These are phyloP conservation scores for Mesocricetus auratus DNA, from an alignment of 2,113 vertebrate genomes.

Conservation along the genomic window DNA sequence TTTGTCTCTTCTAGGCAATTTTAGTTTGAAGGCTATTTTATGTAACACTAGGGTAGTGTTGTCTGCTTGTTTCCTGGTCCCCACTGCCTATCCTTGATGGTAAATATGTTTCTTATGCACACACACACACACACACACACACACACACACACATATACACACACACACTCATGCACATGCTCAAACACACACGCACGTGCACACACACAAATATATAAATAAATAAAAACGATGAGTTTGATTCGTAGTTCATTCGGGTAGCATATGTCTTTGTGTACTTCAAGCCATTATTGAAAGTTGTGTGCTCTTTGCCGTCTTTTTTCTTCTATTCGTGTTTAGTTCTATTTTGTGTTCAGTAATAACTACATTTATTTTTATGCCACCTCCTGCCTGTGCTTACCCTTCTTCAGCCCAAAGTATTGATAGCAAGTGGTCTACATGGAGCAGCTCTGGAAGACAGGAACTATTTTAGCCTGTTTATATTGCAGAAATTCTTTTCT, in stretches of 20 bases:
- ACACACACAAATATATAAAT: too few relatives aligned
- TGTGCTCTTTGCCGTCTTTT: not conserved
- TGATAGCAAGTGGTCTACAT: not conserved
- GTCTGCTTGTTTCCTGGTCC: not conserved
- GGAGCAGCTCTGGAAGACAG: not conserved
- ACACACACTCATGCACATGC: not conserved
- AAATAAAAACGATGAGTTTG: not conserved
- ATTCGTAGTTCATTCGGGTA: not conserved
- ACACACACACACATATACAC: too few relatives aligned
- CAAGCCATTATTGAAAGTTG: not conserved
- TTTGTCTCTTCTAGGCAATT: not conserved
- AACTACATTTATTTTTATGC: not conserved
- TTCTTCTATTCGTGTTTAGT: not conserved
- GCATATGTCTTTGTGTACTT: not conserved
- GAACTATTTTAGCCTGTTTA: not conserved
- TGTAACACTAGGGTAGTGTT: not conserved
- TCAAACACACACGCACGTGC: too few relatives aligned
- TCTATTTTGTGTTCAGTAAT: not conserved
- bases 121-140: not conserved
- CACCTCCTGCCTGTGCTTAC: not conserved
- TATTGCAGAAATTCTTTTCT: not conserved
- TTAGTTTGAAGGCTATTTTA: not conserved
- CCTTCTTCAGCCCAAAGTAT: not conserved
- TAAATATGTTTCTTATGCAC: not conserved
- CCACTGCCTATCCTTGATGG: not conserved